Evolutionary conservation across 92 coral and sea anemone genomes (phyloP), one percentile per base, ranked within the genome.

Genomic region (Paragorgia papillata): DNA sequence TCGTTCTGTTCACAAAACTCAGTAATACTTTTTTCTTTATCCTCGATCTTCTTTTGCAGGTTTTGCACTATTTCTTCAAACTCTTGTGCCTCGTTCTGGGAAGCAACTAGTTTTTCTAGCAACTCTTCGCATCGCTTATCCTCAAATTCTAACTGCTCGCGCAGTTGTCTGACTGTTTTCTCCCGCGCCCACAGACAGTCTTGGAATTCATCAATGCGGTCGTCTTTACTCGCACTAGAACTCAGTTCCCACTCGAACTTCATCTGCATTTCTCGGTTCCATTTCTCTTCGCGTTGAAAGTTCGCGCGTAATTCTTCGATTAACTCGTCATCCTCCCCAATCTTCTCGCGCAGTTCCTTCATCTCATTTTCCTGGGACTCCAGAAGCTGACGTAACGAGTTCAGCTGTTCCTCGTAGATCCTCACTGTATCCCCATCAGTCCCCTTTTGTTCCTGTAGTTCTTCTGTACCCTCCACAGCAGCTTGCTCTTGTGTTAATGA

Each of bases 171-270:
- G 35, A 68, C 58, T 15, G 32, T 9, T 51, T 68, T 68, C 41
- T 68, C 75, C 32, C 75, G 75, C 59, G 57, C 59, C 75, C 75
- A 68, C 32, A 68, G 75, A 31, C 75, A 68, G 9, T 68, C 75
- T 13, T 68, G 58, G 39, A 68, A 24, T 22, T 68, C 75, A 1
- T 68, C 75, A 20, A 68, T 68, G 34, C 40, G 58, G 34, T 68
- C 75, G 58, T 68, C 75, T 31, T 68, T 68, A 7, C 48, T 9
- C 7, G 75, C 75, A n/a, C 35, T 68, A 44, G 75, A 14, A 49
- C 59, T 68, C 35, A 68, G 57, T 43, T 68, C 75, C 75, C 75
- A 68, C 34, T 68, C 75, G 39, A 44, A 68, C n/a, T 49, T 68
- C 12, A 58, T 43, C 75, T 68, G 58, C 59, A 68, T 44, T 46